Evolutionary conservation across 2,797 vertebrate genomes (phyloP).

Genomic region (Sebastes matsubarae): DNA sequence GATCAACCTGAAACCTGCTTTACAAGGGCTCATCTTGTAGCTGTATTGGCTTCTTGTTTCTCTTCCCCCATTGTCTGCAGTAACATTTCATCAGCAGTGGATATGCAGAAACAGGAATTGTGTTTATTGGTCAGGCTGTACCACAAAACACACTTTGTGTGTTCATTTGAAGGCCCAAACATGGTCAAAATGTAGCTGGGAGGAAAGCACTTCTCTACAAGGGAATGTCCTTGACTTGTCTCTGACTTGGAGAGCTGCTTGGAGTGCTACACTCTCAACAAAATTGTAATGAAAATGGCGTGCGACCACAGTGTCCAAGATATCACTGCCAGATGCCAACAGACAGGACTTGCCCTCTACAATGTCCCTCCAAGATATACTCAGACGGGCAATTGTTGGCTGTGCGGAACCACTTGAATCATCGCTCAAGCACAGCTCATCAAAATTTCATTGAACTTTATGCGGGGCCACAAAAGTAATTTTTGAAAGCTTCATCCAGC

Average conservation of each 20-base stretch:
- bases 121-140: background rate
- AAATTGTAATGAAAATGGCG: background rate
- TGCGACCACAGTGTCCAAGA: background rate
- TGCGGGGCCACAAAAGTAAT: slow-evolving; percentile 10
- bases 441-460: slow-evolving; percentile 22
- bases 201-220: background rate
- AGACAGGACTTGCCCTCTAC: background rate
- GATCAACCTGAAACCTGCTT: slow-evolving; percentile 28
- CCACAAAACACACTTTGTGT: slow-evolving; percentile 11
- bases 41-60: background rate
- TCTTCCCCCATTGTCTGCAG: background rate
- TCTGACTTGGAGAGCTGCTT: background rate
- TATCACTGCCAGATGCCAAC: background rate
- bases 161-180: background rate
- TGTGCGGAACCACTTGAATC: slow-evolving; percentile 18
- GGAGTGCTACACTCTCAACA: background rate
- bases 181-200: slow-evolving; percentile 5
- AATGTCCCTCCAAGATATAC: background rate
- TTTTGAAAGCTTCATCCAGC: slow-evolving; percentile 16
- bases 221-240: slow-evolving; percentile 25
- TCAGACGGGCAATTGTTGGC: background rate
- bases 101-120: background rate
- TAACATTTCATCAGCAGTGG: background rate
- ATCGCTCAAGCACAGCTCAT: background rate
- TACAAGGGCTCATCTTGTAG: slow-evolving; percentile 7